phyloP scores from a whole-genome alignment of 2,888 invertebrate species.

The Drosophila peninsularis region DNA sequence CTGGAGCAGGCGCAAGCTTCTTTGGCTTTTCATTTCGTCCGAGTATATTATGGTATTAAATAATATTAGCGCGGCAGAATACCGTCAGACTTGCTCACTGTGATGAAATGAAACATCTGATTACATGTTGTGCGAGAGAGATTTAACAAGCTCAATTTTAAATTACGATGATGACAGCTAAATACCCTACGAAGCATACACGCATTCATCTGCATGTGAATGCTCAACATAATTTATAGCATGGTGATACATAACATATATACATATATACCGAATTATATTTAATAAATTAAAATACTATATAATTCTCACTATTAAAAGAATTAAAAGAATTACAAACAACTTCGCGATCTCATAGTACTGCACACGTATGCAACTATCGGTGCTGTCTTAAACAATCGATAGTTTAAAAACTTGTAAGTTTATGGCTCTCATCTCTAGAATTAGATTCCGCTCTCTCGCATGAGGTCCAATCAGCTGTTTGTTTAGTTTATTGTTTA shows the following conservation, averaged over 20 bases:
- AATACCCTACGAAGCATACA: conserved; percentile 5
- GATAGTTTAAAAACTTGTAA: conserved; percentile 5
- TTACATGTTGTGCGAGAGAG: conserved; percentile 9
- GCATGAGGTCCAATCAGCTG: conserved; percentile 46
- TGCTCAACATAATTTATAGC: neutral
- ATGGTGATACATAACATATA: neutral
- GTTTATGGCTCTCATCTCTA: conserved; percentile 27
- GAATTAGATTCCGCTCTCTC: conserved; percentile 8
- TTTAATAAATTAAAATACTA: neutral
- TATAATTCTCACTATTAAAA: too few relatives aligned
- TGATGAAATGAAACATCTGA: conserved; percentile 37
- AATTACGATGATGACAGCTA: neutral
- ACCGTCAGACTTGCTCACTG: conserved; percentile 8
- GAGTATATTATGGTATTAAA: conserved; percentile 11
- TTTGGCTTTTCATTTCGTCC: conserved; percentile 39
- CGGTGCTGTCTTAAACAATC: neutral
- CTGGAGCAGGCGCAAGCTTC: conserved; percentile 31
- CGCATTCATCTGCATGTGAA: too few relatives aligned
- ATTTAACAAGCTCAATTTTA: neutral
- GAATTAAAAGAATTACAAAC: neutral
- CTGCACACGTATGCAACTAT: neutral
- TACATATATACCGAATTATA: neutral
- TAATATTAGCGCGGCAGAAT: conserved; percentile 17
- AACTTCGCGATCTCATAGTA: neutral
- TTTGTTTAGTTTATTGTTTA: conserved; percentile 24